A percentile compares a stretch with the other conserved stretches of the same genome.
Evolutionary conservation across 2,888 invertebrate genomes (phyloP).

Genomic region (Lacanobia wlatinum): DNA sequence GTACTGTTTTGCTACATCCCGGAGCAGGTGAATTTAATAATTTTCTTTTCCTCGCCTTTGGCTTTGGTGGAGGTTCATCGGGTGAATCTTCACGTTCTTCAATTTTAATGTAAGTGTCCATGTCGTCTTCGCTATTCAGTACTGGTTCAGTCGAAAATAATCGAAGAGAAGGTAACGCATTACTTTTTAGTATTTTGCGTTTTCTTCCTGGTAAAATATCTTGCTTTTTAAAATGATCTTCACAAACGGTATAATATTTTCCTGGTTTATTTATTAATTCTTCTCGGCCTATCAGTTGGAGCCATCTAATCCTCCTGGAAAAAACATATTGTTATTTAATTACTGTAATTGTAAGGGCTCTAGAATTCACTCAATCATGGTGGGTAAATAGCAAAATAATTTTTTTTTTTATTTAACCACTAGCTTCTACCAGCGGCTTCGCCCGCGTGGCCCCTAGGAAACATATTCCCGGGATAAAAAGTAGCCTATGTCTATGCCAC

Average conservation of each 20-base stretch:
- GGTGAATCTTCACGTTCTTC: slow-evolving; percentile 27
- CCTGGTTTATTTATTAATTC: slow-evolving; percentile 28
- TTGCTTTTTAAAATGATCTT: slow-evolving; percentile 31
- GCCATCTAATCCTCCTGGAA: slow-evolving; percentile 44
- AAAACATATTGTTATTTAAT: background rate
- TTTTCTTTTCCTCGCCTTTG: slow-evolving; percentile 10
- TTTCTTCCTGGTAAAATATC: slow-evolving; percentile 30
- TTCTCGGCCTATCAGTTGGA: slow-evolving; percentile 43
- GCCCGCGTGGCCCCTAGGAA: no score
- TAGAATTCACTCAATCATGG: no score
- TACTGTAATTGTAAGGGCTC: no score
- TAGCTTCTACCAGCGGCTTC: no score
- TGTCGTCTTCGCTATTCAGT: background rate
- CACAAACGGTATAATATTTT: slow-evolving; percentile 32
- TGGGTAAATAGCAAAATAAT: no score
- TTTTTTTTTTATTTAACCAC: no score
- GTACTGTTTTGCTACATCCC: slow-evolving; percentile 25
- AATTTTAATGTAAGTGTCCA: slow-evolving; percentile 11
- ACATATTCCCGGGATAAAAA: no score
- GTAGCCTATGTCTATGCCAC: no score
- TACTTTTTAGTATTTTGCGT: slow-evolving; percentile 27
- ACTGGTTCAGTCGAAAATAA: slow-evolving; percentile 5
- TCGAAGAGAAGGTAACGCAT: slow-evolving; percentile 27
- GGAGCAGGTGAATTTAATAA: slow-evolving; percentile 14
- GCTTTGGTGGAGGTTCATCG: background rate